phyloP scores from a whole-genome alignment of 2,113 vertebrate species.

The Pygathrix nemaeus region DNA sequence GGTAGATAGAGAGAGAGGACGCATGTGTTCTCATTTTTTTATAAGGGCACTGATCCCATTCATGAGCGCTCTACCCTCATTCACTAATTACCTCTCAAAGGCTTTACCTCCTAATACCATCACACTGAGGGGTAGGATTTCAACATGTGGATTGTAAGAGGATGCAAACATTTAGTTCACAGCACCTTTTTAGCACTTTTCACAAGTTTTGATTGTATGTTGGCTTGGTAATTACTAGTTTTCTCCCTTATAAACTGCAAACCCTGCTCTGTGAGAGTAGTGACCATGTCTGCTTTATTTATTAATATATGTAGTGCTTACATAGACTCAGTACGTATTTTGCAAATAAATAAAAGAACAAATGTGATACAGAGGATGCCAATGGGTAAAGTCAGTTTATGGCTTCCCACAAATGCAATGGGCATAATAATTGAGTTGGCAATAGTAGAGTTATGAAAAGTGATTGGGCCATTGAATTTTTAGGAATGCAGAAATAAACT shows the following conservation, averaged over 20 bases:
- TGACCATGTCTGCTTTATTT: neutral
- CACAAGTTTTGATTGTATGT: neutral
- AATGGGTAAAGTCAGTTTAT: neutral
- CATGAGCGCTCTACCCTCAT: rapidly evolving
- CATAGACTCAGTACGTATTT: neutral
- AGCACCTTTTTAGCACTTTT: neutral
- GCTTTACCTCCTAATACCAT: neutral
- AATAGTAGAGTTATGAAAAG: neutral
- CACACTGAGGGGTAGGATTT: neutral
- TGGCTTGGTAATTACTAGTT: neutral
- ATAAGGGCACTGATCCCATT: neutral
- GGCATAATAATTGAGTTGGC: neutral
- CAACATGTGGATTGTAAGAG: neutral
- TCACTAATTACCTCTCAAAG: neutral
- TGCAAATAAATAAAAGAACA: neutral
- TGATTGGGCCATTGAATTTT: neutral
- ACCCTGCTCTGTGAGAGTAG: neutral
- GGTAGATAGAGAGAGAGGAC: neutral
- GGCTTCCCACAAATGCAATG: neutral
- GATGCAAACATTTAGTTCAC: neutral
- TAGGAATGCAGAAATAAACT: neutral
- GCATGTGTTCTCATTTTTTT: neutral
- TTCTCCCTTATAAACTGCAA: neutral
- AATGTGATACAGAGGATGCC: neutral
- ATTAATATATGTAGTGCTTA: neutral